Percentiles rank a stretch among this genome's conserved stretches.
phyloP scores from a whole-genome alignment of 2,113 vertebrate genomes.

The Serranochromis macrocephalus region DNA sequence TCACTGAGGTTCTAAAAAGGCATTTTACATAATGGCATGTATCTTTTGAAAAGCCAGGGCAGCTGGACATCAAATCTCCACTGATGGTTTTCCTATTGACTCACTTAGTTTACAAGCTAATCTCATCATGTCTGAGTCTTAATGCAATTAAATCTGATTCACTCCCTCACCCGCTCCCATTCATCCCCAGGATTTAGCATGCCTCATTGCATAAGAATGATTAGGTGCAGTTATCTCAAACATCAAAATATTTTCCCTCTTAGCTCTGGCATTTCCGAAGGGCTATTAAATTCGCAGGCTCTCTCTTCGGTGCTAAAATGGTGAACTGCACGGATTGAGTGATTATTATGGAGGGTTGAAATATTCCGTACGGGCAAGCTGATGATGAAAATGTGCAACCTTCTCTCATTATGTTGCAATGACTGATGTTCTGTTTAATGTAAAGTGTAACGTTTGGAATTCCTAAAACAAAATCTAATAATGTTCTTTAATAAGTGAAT shows the following conservation, averaged over 20 bases:
- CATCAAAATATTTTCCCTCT: slow-evolving; percentile 24
- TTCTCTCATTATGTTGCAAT: background rate
- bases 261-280: slow-evolving; percentile 7
- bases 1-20: background rate
- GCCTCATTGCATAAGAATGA: slow-evolving; percentile 49
- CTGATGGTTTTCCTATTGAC: background rate
- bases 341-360: background rate
- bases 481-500: background rate
- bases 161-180: slow-evolving; percentile 26
- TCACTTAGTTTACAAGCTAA: slow-evolving; percentile 50
- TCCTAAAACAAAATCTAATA: background rate
- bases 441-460: background rate
- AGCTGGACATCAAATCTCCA: slow-evolving; percentile 5
- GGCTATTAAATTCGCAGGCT: background rate
- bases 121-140: slow-evolving; percentile 55
- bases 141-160: slow-evolving; percentile 62
- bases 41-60: background rate
- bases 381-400: background rate
- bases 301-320: background rate
- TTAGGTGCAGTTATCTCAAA: slow-evolving; percentile 20
- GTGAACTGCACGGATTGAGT: background rate
- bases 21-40: slow-evolving; percentile 1
- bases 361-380: background rate
- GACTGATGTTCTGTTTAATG: background rate
- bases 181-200: slow-evolving; percentile 43